A percentile compares a stretch with the other conserved stretches of the same genome.
Evolutionary conservation across 2,113 vertebrate species (phyloP).

Genomic region (Catharus fuscescens): DNA sequence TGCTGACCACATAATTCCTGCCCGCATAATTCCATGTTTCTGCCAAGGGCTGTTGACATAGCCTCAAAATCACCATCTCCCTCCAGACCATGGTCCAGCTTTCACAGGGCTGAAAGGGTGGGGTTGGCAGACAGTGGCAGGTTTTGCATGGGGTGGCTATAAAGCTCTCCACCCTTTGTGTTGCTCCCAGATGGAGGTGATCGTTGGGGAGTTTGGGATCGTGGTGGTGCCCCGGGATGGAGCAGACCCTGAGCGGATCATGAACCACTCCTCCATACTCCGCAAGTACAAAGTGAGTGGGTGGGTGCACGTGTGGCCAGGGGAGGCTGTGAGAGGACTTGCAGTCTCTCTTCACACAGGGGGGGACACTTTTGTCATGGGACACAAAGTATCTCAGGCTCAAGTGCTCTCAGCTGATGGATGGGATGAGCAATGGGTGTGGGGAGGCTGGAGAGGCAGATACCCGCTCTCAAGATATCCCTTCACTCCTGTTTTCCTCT

Average conservation of each 20-base stretch:
- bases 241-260: conserved; percentile 90
- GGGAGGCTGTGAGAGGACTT: neutral
- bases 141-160: neutral
- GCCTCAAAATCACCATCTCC: neutral
- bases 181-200: conserved; percentile 92
- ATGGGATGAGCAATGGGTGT: neutral
- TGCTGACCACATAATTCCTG: neutral
- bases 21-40: neutral
- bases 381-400: neutral
- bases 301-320: rapidly evolving
- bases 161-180: neutral
- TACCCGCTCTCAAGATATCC: neutral
- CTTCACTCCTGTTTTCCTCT: neutral
- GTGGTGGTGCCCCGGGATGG: conserved; percentile 96
- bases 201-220: conserved; percentile 96
- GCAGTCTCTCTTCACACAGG: neutral
- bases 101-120: rapidly evolving
- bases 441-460: neutral
- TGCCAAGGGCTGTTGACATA: neutral
- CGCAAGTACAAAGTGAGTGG: conserved; percentile 95
- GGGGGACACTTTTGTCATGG: neutral
- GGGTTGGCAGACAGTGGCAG: neutral
- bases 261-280: conserved; percentile 97
- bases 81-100: neutral
- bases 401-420: neutral